A percentile compares a stretch with the other conserved stretches of the same genome.
phyloP scores from a whole-genome alignment of 2,888 invertebrate species.

The Eupelmus urozonus region DNA sequence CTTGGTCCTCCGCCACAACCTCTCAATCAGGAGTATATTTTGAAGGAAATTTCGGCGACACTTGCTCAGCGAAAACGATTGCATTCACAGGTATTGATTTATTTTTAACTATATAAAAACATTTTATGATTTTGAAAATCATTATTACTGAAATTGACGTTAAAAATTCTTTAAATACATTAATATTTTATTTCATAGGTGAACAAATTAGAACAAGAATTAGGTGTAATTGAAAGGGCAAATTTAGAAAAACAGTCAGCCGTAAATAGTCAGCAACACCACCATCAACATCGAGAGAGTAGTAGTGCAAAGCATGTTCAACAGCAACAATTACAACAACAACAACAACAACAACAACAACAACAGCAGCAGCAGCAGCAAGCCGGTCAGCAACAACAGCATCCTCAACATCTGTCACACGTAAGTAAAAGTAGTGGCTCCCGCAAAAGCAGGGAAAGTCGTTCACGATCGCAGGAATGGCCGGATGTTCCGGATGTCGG shows the following conservation, averaged over 20 bases:
- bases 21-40: constrained; percentile 88
- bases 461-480: constrained; percentile 93
- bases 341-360: constrained; percentile 60
- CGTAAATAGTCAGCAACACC: constrained; percentile 71
- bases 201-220: constrained; percentile 88
- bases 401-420: constrained; percentile 70
- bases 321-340: constrained; percentile 68
- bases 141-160: too few species aligned
- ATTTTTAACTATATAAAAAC: too few species aligned
- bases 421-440: constrained; percentile 76
- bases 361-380: constrained; percentile 66
- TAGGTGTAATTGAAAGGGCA: constrained; percentile 85
- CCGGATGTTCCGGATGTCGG: constrained; percentile 93
- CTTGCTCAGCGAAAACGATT: constrained; percentile 90
- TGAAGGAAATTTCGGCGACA: constrained; percentile 92
- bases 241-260: constrained; percentile 82
- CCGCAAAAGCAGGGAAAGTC: constrained; percentile 84
- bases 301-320: constrained; percentile 60
- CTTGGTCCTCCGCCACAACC: constrained; percentile 80
- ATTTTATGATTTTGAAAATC: too few species aligned
- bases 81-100: constrained; percentile 84
- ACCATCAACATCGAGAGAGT: constrained; percentile 68
- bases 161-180: too few species aligned
- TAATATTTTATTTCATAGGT: constrained; percentile 71
- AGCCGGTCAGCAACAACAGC: constrained; percentile 72